Evolutionary conservation across 1,140 invertebrate species (phyloP).

Genomic region (Pogonomyrmex californicus): DNA sequence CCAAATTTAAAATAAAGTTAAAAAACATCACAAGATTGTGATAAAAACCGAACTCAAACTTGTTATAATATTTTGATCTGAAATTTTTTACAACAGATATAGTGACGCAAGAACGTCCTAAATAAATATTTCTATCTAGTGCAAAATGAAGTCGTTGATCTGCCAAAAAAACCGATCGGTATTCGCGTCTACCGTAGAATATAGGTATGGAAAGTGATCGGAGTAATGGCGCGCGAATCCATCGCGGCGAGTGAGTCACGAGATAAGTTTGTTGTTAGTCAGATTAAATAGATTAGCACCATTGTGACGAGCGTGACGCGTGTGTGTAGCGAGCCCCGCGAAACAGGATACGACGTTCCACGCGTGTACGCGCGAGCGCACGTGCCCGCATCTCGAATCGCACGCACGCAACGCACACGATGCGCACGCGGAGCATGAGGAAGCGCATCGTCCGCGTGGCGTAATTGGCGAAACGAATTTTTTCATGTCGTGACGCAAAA

Average conservation of each 20-base stretch:
- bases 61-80: constrained; percentile 10
- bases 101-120: not conserved
- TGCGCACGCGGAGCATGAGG: not conserved
- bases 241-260: constrained; percentile 78
- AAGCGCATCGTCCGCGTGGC: constrained; percentile 19
- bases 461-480: constrained; percentile 48
- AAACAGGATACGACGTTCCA: constrained; percentile 72
- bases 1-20: not conserved
- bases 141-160: constrained; percentile 38
- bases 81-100: not conserved
- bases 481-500: constrained; percentile 16
- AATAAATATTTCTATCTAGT: constrained; percentile 11
- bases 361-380: constrained; percentile 25
- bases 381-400: constrained; percentile 28
- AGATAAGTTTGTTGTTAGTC: constrained; percentile 83
- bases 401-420: not conserved
- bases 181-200: not conserved
- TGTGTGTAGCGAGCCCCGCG: constrained; percentile 57
- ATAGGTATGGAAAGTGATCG: constrained; percentile 40
- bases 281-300: constrained; percentile 85
- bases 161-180: constrained; percentile 38
- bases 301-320: constrained; percentile 78
- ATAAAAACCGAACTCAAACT: not conserved
- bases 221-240: constrained; percentile 66
- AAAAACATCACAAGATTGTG: not conserved